Percentiles rank a stretch among this genome's conserved stretches.
Conservation (phyloP, 2,113 vertebrate species). For the Heliornis fulica region DNA sequence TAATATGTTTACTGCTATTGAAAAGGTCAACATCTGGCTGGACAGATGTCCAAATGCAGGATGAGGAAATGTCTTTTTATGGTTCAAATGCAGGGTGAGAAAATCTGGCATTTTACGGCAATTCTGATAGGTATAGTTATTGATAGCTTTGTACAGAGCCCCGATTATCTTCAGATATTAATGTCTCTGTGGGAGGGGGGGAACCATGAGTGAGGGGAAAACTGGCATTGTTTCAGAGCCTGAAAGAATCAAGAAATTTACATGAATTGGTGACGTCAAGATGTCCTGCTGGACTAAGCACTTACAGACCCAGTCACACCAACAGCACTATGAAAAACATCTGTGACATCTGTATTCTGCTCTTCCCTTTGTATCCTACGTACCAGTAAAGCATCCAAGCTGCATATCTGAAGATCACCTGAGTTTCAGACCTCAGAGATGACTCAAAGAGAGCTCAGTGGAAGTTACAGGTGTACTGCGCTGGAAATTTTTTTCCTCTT, state of each 20-base stretch:
- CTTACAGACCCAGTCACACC: background rate
- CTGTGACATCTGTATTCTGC: background rate
- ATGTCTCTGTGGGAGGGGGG: background rate
- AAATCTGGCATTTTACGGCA: background rate
- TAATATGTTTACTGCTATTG: background rate
- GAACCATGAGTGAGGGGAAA: background rate
- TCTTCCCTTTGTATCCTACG: background rate
- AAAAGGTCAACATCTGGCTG: background rate
- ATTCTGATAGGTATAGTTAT: background rate
- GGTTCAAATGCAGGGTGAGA: background rate
- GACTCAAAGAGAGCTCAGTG: background rate
- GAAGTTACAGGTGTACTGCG: background rate
- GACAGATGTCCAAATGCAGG: background rate
- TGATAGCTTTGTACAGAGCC: background rate
- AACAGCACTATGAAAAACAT: background rate
- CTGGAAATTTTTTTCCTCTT: background rate
- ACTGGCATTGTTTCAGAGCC: background rate
- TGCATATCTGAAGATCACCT: accelerated
- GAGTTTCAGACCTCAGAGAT: background rate
- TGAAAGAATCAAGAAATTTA: background rate
- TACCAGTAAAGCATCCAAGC: background rate
- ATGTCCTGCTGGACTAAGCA: background rate
- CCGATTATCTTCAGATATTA: background rate
- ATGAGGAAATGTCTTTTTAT: background rate
- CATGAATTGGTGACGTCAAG: background rate